Evolutionary conservation across 2,113 vertebrate genomes (phyloP).

Genomic region (Struthio camelus): DNA sequence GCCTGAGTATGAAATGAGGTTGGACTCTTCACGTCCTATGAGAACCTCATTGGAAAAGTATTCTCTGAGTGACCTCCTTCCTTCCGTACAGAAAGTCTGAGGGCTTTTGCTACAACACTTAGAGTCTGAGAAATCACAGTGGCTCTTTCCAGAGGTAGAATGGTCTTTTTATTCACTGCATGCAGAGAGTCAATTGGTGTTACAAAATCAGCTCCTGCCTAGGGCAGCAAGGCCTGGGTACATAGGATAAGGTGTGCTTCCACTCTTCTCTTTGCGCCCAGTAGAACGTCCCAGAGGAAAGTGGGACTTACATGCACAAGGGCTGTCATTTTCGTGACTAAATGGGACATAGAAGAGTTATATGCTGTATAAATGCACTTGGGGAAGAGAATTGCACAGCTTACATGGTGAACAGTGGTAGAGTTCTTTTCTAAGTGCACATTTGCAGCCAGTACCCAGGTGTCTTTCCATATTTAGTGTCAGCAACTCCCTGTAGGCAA

Average conservation of each 20-base stretch:
- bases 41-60: not conserved
- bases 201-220: slow-evolving; percentile 27
- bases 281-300: not conserved
- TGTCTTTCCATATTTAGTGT: not conserved
- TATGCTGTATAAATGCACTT: not conserved
- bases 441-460: not conserved
- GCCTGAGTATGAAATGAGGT: not conserved
- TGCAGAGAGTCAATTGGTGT: not conserved
- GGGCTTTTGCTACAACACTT: not conserved
- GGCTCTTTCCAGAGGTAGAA: slow-evolving; percentile 73
- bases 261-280: not conserved
- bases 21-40: not conserved
- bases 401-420: not conserved
- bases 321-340: not conserved
- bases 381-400: not conserved
- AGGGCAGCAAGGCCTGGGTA: not conserved
- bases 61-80: not conserved
- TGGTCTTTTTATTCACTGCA: slow-evolving; percentile 73
- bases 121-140: slow-evolving; percentile 56
- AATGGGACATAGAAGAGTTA: not conserved
- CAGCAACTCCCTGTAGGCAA: not conserved
- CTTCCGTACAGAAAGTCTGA: not conserved
- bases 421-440: not conserved
- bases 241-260: not conserved
- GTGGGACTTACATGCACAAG: accelerated